Evolutionary conservation across 2,888 invertebrate genomes (phyloP).

Genomic region (Brassicogethes aeneus): DNA sequence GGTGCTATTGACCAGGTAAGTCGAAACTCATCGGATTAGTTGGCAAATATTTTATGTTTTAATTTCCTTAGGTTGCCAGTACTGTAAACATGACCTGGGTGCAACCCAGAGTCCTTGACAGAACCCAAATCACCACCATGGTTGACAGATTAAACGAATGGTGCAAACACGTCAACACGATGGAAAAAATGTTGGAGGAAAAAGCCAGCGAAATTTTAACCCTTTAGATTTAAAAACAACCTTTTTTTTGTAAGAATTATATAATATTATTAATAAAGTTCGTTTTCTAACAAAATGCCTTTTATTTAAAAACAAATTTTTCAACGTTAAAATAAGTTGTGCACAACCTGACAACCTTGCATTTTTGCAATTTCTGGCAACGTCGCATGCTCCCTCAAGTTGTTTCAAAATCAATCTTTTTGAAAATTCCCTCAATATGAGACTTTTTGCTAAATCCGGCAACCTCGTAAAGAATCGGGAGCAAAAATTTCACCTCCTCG

Average conservation of each 20-base stretch:
- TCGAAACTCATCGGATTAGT: conserved; percentile 6
- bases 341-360: too few relatives aligned
- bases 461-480: too few relatives aligned
- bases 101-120: conserved; percentile 71
- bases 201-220: conserved; percentile 73
- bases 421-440: too few relatives aligned
- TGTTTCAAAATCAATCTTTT: too few relatives aligned
- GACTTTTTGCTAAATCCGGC: too few relatives aligned
- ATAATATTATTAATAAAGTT: too few relatives aligned
- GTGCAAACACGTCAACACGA: conserved; percentile 64
- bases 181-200: conserved; percentile 64
- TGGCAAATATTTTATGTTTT: conserved; percentile 3
- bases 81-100: conserved; percentile 79
- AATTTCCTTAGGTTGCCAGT: conserved; percentile 38
- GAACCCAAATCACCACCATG: conserved; percentile 60
- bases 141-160: conserved; percentile 61
- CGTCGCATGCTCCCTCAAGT: too few relatives aligned
- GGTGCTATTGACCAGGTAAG: conserved; percentile 93
- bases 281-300: too few relatives aligned
- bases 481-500: too few relatives aligned
- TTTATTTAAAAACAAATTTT: too few relatives aligned
- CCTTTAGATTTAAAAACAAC: conserved; percentile 40
- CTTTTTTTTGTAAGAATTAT: conserved; percentile 1
- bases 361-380: too few relatives aligned
- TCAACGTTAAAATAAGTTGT: too few relatives aligned